Evolutionary conservation across 2,113 vertebrate genomes (phyloP), one percentile per base, ranked within the genome.

Genomic region (Eidolon helvum): DNA sequence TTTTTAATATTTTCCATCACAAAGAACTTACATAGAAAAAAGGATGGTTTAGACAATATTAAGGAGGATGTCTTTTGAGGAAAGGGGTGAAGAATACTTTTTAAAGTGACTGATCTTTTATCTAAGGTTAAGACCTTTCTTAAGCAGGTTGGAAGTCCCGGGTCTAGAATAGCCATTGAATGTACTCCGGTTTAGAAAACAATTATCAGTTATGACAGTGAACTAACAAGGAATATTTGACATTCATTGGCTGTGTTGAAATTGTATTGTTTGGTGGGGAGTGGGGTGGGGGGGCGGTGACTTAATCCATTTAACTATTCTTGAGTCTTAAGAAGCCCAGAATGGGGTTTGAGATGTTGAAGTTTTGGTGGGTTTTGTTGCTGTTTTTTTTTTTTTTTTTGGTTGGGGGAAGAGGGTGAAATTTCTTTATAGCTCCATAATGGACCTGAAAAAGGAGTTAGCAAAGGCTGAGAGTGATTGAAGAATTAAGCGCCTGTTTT

Each of bases 401-500:
- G 59, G 18, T 2, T 30, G 3, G 38, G 30, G 15, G 16, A 26
- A 11, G 22, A 35, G 65, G 30, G 11, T 79, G 4, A n/a, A 28
- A 8, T 8, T 74, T 78, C 8, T 26, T 48, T 68, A 48, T 61
- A 85, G 35, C 2, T 88, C 5, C 40, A 7, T 43, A 69, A 55
- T 12, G 28, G 78, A 28, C 18, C 53, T 80, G 48, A 55, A 16
- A 93, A 78, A 14, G 14, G 14, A 82, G 48, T 48, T 74, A 77
- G 30, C 40, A 65, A 96, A 90, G 71, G 74, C 33, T 50, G 28
- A 69, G 38, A 92, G 35, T 92, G 71, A 55, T 33, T 86, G 55
- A 93, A 87, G 55, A 91, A 74, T 66, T 79, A 84, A 74, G 33
- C 79, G 33, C 21, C 68, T 80, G 15, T 88, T 33, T 80, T 48